Evolutionary conservation across 30 jellyfish, hydroid and myxozoan species (phyloP), one percentile per base, ranked within the genome.

Genomic region (Hydractinia symbiolongicarpus): DNA sequence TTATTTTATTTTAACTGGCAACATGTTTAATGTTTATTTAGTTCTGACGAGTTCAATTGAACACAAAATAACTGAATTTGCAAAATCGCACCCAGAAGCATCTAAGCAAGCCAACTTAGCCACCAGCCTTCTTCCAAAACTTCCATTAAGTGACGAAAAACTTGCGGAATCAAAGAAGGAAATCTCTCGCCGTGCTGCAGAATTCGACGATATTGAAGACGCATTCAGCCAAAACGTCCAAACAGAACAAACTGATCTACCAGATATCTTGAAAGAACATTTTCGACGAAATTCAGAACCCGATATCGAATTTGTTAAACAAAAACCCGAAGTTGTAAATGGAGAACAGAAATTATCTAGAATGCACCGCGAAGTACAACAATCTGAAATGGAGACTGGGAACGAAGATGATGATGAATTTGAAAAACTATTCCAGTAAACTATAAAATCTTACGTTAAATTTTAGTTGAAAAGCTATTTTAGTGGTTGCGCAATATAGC

Each of bases 271-370:
- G 52, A 90, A 85, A 72, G 94, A 90, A 62, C 97, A 90, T 74
- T 90, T 90, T 72, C 83, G 83, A 67, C 78, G 97, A 50, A 90
- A 90, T 54, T 89, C 94, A 20, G 95, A 85, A 54, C 11, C 54
- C 5, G 85, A 77, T 56, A 30, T 52, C 13, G 87, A 81, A 7
- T 86, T 44, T 55, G 72, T 19, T 64, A 76, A 81, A 55, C 74
- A 73, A 72, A 84, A 84, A 61, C 83, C 80, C 5, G 58, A 77
- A 54, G 53, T 77, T 40, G 52, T 52, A 1, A 69, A 81, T 17
- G 97, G 97, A 14, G 97, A 90, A 74, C 75, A 57, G 16, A 77
- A 70, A 86, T 86, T 90, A 11, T 86, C 97, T 17, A 73, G 97
- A 72, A 82, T 76, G 67, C 97, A 90, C 73, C 82, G 97, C 66